These are phyloP conservation scores for Platypus cylindrus DNA, from an alignment of 2,888 invertebrate genomes.

Conservation along the genomic window DNA sequence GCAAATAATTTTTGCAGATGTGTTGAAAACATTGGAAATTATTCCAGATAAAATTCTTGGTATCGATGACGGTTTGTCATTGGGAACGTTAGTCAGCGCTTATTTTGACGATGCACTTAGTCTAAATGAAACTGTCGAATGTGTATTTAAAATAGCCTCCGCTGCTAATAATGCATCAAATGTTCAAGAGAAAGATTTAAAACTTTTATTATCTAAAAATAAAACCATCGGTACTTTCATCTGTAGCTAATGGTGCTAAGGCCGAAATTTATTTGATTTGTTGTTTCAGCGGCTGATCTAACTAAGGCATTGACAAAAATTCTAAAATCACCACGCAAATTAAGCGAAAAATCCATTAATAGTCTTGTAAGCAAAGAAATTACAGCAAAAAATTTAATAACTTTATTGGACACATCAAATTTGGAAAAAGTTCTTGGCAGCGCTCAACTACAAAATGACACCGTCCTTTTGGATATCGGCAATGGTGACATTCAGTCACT, in stretches of 20 bases:
- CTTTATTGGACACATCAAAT: no score
- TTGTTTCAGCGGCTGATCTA: not conserved
- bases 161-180: conserved; percentile 4
- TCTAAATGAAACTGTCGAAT: conserved; percentile 65
- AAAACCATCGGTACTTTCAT: conserved; percentile 8
- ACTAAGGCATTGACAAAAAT: not conserved
- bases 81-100: conserved; percentile 82
- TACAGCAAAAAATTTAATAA: not conserved
- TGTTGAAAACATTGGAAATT: conserved; percentile 37
- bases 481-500: not conserved
- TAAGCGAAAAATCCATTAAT: not conserved
- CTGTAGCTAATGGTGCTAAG: no score
- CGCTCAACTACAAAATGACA: no score
- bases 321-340: not conserved
- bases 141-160: conserved; percentile 39
- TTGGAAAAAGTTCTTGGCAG: no score
- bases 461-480: not conserved
- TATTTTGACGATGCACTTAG: conserved; percentile 84
- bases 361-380: not conserved
- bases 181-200: conserved; percentile 7
- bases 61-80: conserved; percentile 51
- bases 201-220: conserved; percentile 3
- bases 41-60: conserved; percentile 19
- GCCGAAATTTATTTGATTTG: not conserved
- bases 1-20: conserved; percentile 36